Evolutionary conservation across 2,888 invertebrate genomes (phyloP).

Genomic region (Andrena fulva): DNA sequence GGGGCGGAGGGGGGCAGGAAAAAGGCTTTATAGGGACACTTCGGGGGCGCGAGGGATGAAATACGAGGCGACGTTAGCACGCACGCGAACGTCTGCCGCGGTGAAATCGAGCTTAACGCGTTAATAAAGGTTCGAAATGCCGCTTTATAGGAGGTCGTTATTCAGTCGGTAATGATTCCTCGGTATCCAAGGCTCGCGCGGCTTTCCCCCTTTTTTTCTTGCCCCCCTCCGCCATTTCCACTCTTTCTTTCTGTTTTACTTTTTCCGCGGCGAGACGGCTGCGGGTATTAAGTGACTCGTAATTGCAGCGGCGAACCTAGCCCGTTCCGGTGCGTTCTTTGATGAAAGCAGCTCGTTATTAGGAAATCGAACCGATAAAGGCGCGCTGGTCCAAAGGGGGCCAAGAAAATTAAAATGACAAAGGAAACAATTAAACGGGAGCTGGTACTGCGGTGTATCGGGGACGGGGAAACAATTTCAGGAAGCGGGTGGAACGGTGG

Average conservation of each 20-base stretch:
- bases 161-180: conserved; percentile 19
- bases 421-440: conserved; percentile 53
- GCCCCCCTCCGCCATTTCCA: not conserved
- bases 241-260: conserved; percentile 1
- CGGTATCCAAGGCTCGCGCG: not conserved
- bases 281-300: conserved; percentile 31
- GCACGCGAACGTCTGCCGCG: conserved; percentile 31
- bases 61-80: conserved; percentile 48
- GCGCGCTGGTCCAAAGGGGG: conserved; percentile 1
- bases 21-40: conserved; percentile 41
- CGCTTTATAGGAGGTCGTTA: conserved; percentile 20
- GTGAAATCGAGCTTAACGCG: conserved; percentile 60
- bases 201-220: not conserved
- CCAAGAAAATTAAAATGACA: conserved; percentile 50
- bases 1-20: not conserved
- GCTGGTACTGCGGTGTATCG: conserved; percentile 10
- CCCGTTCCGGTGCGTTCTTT: conserved; percentile 23
- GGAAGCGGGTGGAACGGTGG: not conserved
- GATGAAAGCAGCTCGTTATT: conserved; percentile 55
- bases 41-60: conserved; percentile 35
- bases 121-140: conserved; percentile 61
- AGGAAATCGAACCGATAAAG: conserved; percentile 46
- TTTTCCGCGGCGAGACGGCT: not conserved
- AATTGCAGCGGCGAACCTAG: conserved; percentile 27
- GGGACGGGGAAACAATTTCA: conserved; percentile 17